Conservation (phyloP, 2,888 invertebrate genomes). For the Eupithecia dodoneata region DNA sequence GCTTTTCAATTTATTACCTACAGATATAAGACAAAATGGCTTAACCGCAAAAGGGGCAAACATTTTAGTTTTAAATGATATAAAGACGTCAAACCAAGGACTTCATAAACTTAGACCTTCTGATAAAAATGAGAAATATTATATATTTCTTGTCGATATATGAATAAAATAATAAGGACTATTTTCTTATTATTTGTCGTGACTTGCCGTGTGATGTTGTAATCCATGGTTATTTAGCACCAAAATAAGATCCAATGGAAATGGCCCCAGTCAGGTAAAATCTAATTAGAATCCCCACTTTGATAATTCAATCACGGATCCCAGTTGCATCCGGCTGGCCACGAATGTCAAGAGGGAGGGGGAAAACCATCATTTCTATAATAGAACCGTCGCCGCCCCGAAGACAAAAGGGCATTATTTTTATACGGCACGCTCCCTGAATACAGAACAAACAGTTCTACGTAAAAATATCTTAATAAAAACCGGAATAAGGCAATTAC, state of each 20-base stretch:
- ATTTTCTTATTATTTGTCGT: not conserved
- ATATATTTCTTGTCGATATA: no score
- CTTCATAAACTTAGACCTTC: not conserved
- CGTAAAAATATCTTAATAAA: conserved; percentile 81
- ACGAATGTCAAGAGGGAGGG: conserved; percentile 79
- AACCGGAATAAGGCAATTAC: conserved; percentile 72
- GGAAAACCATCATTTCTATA: conserved; percentile 67
- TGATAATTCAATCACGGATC: conserved; percentile 76
- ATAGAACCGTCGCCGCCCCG: conserved; percentile 65
- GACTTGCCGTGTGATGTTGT: not conserved
- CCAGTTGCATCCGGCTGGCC: conserved; percentile 80
- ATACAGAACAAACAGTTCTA: conserved; percentile 74
- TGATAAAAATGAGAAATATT: not conserved
- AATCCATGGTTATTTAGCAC: not conserved
- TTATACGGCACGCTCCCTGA: conserved; percentile 76
- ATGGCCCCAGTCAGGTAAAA: conserved; percentile 30
- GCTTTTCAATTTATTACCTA: not conserved
- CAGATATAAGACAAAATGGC: not conserved
- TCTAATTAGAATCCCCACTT: conserved; percentile 54
- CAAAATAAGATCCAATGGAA: not conserved
- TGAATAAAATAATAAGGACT: not conserved
- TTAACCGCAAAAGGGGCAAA: not conserved
- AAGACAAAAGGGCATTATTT: conserved; percentile 80
- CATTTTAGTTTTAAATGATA: not conserved
- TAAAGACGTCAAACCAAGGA: not conserved